phyloP scores from a whole-genome alignment of 2,797 vertebrate genomes.

The Ficedula albicollis region DNA sequence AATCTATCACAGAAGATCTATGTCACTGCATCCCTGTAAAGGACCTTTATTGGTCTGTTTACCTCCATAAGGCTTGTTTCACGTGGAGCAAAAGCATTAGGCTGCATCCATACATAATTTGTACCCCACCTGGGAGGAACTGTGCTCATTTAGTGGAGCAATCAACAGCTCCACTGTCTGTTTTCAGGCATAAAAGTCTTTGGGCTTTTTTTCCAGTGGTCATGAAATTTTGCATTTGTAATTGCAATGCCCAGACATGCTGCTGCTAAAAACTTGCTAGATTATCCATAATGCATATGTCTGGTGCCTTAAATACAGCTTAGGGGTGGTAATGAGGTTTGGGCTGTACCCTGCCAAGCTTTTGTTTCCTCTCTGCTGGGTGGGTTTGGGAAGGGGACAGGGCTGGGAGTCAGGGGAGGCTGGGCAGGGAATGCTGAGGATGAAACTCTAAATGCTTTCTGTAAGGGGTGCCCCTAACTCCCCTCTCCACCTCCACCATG shows the following conservation, averaged over 20 bases:
- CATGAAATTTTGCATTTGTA: background rate
- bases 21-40: background rate
- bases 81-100: constrained; percentile 45
- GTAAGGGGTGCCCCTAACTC: background rate
- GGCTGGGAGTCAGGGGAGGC: background rate
- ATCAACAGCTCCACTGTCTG: background rate
- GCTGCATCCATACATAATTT: constrained; percentile 21
- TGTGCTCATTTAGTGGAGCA: background rate
- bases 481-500: background rate
- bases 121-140: constrained; percentile 35
- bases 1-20: background rate
- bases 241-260: background rate
- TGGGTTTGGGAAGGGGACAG: background rate
- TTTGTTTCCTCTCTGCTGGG: background rate
- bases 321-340: background rate
- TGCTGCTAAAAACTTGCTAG: background rate
- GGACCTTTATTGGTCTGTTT: constrained; percentile 30
- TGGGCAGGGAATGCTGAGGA: background rate
- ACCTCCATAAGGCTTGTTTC: constrained; percentile 24
- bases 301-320: background rate
- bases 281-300: background rate
- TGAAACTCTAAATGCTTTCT: background rate
- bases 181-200: background rate
- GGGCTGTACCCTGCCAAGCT: background rate
- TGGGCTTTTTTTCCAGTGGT: background rate